These are phyloP conservation scores for Caenorhabditis becei DNA, from an alignment of 2,888 invertebrate species.

Conservation along the genomic window DNA sequence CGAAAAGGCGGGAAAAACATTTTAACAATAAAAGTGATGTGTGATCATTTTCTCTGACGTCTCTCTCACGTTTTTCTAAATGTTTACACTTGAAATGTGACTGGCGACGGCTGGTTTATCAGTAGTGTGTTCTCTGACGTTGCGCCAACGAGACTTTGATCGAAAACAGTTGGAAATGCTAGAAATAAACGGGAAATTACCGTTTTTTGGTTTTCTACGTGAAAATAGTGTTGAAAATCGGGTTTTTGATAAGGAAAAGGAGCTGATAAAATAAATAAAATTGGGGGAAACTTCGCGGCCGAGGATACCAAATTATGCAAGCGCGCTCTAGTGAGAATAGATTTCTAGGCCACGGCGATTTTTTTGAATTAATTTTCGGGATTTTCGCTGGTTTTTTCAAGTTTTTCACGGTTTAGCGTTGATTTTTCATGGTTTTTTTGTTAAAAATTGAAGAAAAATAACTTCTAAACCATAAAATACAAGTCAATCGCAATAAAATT, in stretches of 20 bases:
- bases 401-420: background rate
- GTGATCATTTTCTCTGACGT: constrained; percentile 41
- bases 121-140: constrained; percentile 46
- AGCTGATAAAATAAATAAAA: background rate
- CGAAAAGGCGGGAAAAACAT: background rate
- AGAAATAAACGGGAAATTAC: constrained; percentile 20
- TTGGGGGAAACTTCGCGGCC: constrained; percentile 17
- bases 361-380: constrained; percentile 3
- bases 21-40: constrained; percentile 28
- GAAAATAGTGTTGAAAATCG: background rate
- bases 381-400: background rate
- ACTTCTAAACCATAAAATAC: background rate
- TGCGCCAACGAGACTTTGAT: background rate
- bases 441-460: background rate
- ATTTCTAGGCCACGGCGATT: constrained; percentile 27
- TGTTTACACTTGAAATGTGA: constrained; percentile 59
- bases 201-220: background rate
- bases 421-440: constrained; percentile 11
- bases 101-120: constrained; percentile 31
- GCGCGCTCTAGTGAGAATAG: constrained; percentile 18
- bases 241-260: background rate
- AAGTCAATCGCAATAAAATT: too few species aligned
- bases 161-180: background rate
- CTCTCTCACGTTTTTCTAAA: constrained; percentile 11
- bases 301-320: constrained; percentile 15